Evolutionary conservation across 2,888 invertebrate genomes (phyloP).

Genomic region (Morpho deidamia): DNA sequence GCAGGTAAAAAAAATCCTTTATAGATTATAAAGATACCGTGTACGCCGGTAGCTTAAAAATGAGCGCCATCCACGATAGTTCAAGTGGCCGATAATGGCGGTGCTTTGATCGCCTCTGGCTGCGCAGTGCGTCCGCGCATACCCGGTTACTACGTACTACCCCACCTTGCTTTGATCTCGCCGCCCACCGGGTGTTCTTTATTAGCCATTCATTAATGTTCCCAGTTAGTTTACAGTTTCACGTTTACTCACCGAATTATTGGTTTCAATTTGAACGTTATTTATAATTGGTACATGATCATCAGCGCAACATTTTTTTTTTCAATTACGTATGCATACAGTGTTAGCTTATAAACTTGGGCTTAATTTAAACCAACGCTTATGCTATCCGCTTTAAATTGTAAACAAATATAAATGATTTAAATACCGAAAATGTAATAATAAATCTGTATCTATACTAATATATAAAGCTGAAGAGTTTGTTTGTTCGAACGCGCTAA

Average conservation of each 20-base stretch:
- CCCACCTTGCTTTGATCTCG: slow-evolving; percentile 49
- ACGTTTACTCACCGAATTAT: slow-evolving; percentile 19
- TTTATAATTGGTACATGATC: neutral
- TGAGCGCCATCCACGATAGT: slow-evolving; percentile 50
- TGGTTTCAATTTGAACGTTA: slow-evolving; percentile 17
- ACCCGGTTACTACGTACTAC: slow-evolving; percentile 17
- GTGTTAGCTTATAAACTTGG: neutral
- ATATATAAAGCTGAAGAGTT: too few species aligned
- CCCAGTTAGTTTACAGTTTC: slow-evolving; percentile 30
- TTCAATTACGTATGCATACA: neutral
- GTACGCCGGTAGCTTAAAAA: slow-evolving; percentile 62
- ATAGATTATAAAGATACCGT: slow-evolving; percentile 33
- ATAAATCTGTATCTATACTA: too few species aligned
- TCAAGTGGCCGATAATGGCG: slow-evolving; percentile 61
- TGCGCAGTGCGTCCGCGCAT: slow-evolving; percentile 34
- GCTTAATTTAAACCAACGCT: too few species aligned
- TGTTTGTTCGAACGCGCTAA: too few species aligned
- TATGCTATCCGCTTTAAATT: too few species aligned
- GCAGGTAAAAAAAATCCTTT: slow-evolving; percentile 20
- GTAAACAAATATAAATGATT: too few species aligned
- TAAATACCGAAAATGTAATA: too few species aligned
- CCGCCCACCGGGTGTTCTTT: slow-evolving; percentile 55
- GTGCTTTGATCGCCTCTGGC: slow-evolving; percentile 52
- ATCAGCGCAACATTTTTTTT: neutral
- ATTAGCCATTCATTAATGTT: slow-evolving; percentile 61